Base-by-base conservation (phyloP, 2,113 vertebrate species). In the Misgurnus anguillicaudatus region DNA sequence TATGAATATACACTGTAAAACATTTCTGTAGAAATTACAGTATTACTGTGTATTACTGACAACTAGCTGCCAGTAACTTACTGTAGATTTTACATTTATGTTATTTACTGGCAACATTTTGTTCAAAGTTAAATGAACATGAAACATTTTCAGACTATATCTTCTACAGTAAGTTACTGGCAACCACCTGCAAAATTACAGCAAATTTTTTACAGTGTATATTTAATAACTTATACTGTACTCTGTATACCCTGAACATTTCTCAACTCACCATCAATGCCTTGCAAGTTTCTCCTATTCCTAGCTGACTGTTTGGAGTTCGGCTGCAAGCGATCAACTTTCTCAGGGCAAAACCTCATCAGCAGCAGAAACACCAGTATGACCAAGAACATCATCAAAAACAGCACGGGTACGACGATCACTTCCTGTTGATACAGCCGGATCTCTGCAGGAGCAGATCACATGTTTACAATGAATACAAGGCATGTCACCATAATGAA, bases 381-480 rank as follows among this genome's bases (percentile, higher is more conserved):
- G 68, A 92, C 69, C 79, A 91, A 5, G 74, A 94, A 94, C 69
- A 38, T 72, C 71, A 87, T 39, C 78, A 94, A 78, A 83, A 94
- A 87, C 21, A 94, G 9, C 70, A 89, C 17, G 0, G 93, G 93
- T 69, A 94, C 89, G 0, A 93, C 17, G 4, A 94, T 94, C 82
- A 93, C 91, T 81, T 93, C 93, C 86, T 90, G 87, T 80, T 94
- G 88, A 5, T 92, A 92, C 9, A 90, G 82, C 2, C 90, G 87
- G 81, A 94, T 87, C 60, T 85, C 92, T 93, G 88, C 17, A 11
- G 13, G 17, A 55, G 62, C 39, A 77, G n/a, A 42, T 19, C 60
- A 64, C 45, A 75, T n/a, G 19, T 31, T 24, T n/a, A 55, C 39
- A 62, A 10, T 7, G 21, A 77, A 55, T 39, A 42, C 24, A 1